Percentiles rank a stretch among this genome's conserved stretches.
phyloP scores from a whole-genome alignment of 2,113 vertebrate genomes.

The Hassar affinis region DNA sequence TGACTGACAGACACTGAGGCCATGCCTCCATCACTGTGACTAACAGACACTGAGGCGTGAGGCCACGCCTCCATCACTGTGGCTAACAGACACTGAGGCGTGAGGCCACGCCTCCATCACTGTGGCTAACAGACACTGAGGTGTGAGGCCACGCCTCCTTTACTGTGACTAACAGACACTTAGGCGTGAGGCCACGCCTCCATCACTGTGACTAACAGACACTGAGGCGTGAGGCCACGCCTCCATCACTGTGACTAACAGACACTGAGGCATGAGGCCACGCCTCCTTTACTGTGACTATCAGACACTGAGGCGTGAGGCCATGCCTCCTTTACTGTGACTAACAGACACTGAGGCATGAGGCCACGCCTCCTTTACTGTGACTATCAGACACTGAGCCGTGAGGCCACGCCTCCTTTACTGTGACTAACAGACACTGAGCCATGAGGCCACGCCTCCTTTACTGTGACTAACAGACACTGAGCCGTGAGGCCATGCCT shows the following conservation, averaged over 20 bases:
- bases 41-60: neutral
- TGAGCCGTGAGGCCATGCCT: neutral
- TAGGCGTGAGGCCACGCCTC: neutral
- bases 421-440: neutral
- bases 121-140: neutral
- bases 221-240: neutral
- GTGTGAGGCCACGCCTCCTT: neutral
- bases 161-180: neutral
- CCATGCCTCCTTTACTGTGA: neutral
- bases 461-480: neutral
- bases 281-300: neutral
- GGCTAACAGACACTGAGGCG: neutral
- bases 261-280: neutral
- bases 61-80: neutral
- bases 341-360: neutral
- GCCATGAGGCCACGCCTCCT: neutral
- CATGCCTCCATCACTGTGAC: neutral
- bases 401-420: neutral
- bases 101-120: neutral
- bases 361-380: neutral
- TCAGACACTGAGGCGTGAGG: no score
- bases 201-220: neutral
- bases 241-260: neutral
- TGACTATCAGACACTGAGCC: neutral
- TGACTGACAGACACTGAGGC: neutral